These are phyloP conservation scores for Sphaerophoria rueppellii DNA, from an alignment of 2,888 invertebrate genomes.

Conservation along the genomic window DNA sequence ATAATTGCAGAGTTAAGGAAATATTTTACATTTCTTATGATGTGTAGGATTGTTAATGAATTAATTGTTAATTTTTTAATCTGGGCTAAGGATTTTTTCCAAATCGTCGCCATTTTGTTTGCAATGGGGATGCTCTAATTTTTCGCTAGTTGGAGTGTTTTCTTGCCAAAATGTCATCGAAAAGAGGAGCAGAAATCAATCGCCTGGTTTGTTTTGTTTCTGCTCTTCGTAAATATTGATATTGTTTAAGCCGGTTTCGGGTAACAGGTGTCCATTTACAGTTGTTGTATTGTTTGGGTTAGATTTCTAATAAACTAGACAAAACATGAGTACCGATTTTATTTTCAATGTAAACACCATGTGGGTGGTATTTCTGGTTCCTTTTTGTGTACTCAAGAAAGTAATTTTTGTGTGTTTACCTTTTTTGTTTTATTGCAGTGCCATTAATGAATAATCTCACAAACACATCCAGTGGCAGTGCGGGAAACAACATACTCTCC, in stretches of 20 bases:
- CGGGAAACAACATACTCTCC: conserved; percentile 79
- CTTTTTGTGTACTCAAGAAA: too few species aligned
- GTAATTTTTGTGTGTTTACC: too few species aligned
- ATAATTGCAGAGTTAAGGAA: neutral
- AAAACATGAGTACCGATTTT: too few species aligned
- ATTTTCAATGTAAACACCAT: too few species aligned
- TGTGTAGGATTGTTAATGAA: neutral
- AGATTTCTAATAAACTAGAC: too few species aligned
- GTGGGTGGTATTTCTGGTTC: too few species aligned
- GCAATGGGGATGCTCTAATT: conserved; percentile 26
- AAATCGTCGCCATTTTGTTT: conserved; percentile 63
- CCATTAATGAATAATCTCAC: conserved; percentile 74
- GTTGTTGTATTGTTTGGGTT: neutral
- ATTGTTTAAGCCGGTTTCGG: conserved; percentile 28
- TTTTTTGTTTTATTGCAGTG: conserved; percentile 59
- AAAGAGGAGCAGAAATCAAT: conserved; percentile 32
- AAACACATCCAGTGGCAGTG: conserved; percentile 67
- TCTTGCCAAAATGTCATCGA: conserved; percentile 74
- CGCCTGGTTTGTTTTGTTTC: conserved; percentile 38
- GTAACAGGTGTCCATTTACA: conserved; percentile 9
- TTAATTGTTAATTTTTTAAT: conserved; percentile 59
- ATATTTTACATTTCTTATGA: conserved; percentile 51
- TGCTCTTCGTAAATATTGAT: conserved; percentile 63
- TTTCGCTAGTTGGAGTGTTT: conserved; percentile 53
- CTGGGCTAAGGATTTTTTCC: conserved; percentile 69